Percentiles rank a stretch among this genome's conserved stretches.
Conservation (phyloP, 2,113 vertebrate species). For the Sylvietta virens region DNA sequence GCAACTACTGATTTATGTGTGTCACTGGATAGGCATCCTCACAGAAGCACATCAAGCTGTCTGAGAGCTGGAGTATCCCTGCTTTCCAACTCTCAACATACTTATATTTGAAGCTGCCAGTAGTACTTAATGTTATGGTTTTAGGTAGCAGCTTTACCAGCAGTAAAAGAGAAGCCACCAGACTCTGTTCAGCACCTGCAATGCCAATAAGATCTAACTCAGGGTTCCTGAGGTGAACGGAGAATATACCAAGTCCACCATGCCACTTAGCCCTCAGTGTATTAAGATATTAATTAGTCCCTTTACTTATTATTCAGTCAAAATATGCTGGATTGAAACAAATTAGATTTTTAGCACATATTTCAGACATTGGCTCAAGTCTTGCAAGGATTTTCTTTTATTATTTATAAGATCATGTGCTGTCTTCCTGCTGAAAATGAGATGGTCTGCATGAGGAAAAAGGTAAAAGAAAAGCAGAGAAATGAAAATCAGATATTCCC, state of each 20-base stretch:
- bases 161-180: neutral
- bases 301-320: slow-evolving; percentile 77
- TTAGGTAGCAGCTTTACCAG: neutral
- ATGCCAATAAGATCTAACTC: slow-evolving; percentile 5
- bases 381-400: slow-evolving; percentile 80
- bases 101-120: neutral
- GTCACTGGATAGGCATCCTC: neutral
- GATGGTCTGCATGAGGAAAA: slow-evolving; percentile 83
- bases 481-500: slow-evolving; percentile 87
- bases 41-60: neutral
- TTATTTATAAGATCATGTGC: slow-evolving; percentile 82
- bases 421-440: slow-evolving; percentile 80
- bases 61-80: neutral
- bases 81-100: neutral
- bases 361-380: slow-evolving; percentile 76
- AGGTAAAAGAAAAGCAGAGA: slow-evolving; percentile 84
- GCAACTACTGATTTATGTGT: neutral
- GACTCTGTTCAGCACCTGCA: neutral
- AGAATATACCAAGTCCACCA: slow-evolving; percentile 21
- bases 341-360: slow-evolving; percentile 82
- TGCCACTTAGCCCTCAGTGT: slow-evolving; percentile 46
- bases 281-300: slow-evolving; percentile 78
- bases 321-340: slow-evolving; percentile 77
- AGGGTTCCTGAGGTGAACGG: slow-evolving; percentile 53
- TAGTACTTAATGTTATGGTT: neutral